Percentiles rank a stretch among this genome's conserved stretches.
Conservation (phyloP, 2,797 vertebrate species). For the Sebastes itinus region DNA sequence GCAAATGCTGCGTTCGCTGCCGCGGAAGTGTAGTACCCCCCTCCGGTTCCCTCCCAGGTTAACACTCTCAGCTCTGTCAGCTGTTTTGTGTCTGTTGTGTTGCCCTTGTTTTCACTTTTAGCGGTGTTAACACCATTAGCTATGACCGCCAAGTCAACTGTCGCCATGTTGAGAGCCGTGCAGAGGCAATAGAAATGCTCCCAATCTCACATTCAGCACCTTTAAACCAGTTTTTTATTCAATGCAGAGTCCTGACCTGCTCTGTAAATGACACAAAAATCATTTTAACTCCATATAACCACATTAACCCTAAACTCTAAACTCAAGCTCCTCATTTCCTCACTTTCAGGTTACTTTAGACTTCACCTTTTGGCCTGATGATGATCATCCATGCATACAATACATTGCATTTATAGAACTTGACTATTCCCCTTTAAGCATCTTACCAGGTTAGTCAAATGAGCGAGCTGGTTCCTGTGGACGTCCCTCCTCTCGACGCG, state of each 20-base stretch:
- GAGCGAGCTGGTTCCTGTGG: constrained; percentile 70
- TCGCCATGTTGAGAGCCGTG: too few relatives aligned
- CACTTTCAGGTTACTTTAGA: constrained; percentile 25
- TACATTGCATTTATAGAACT: background rate
- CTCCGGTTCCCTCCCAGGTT: too few relatives aligned
- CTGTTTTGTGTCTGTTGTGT: too few relatives aligned
- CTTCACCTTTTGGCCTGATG: background rate
- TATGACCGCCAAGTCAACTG: too few relatives aligned
- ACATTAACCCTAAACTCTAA: constrained; percentile 14
- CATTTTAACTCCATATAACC: constrained; percentile 8
- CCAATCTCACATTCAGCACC: too few relatives aligned
- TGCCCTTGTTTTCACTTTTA: too few relatives aligned
- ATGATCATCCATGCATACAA: background rate
- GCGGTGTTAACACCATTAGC: too few relatives aligned
- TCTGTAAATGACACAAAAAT: background rate
- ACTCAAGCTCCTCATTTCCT: constrained; percentile 1
- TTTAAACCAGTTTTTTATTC: background rate
- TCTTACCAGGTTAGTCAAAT: constrained; percentile 83
- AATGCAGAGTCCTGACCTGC: background rate
- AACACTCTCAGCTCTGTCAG: too few relatives aligned
- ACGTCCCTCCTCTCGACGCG: constrained; percentile 79
- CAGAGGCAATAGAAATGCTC: too few relatives aligned
- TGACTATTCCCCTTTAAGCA: background rate
- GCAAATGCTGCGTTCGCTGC: too few relatives aligned
- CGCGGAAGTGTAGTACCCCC: too few relatives aligned